phyloP scores from a whole-genome alignment of 2,113 vertebrate species.

The Alexandromys fortis region DNA sequence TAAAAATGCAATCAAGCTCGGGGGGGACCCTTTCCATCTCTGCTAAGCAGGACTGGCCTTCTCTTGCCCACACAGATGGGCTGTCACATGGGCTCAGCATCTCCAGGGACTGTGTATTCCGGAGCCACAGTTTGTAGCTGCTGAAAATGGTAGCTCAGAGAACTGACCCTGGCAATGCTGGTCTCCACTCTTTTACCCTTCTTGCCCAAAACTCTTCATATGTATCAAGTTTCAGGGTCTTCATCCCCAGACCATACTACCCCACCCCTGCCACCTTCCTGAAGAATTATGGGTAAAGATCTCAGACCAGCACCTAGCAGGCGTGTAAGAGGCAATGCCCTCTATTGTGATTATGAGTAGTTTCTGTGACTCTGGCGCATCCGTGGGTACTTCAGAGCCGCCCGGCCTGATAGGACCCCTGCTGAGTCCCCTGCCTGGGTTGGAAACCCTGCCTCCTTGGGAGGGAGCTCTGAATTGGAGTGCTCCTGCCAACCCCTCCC shows the following conservation, averaged over 20 bases:
- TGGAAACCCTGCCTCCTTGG: constrained; percentile 11
- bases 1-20: not conserved
- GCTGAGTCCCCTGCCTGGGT: not conserved
- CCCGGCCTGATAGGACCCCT: not conserved
- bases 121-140: not conserved
- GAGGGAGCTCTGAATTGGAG: constrained; percentile 57
- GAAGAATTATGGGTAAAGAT: not conserved
- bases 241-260: not conserved
- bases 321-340: not conserved
- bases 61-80: not conserved
- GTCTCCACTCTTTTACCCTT: not conserved
- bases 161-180: not conserved
- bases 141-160: not conserved
- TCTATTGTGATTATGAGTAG: not conserved
- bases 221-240: not conserved
- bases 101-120: not conserved
- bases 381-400: not conserved
- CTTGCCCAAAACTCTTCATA: not conserved
- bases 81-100: not conserved
- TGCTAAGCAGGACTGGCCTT: not conserved
- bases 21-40: not conserved
- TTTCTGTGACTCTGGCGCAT: not conserved
- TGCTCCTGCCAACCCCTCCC: constrained; percentile 73
- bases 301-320: not conserved
- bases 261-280: rapidly evolving